These are phyloP conservation scores for Mirza zaza DNA, from an alignment of 2,113 vertebrate species.

Conservation along the genomic window DNA sequence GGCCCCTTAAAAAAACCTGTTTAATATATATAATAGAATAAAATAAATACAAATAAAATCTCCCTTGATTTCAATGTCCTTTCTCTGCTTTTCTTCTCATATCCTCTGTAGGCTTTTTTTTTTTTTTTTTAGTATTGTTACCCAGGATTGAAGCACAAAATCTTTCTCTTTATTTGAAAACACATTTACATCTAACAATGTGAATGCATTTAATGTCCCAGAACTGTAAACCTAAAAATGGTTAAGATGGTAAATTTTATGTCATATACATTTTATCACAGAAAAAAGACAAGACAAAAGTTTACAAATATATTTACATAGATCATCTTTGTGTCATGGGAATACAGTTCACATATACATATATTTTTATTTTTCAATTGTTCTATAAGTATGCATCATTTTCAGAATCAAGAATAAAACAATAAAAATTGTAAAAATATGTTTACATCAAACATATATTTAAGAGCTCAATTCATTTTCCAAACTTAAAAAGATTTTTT, in stretches of 20 bases:
- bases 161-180: neutral
- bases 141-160: neutral
- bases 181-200: too few species aligned
- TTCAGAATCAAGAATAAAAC: neutral
- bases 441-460: neutral
- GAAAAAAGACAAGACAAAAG: neutral
- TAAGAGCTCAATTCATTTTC: neutral
- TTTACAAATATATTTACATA: neutral
- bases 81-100: neutral
- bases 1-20: too few species aligned
- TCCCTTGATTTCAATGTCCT: neutral
- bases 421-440: neutral
- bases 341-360: neutral
- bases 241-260: neutral
- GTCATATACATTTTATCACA: neutral
- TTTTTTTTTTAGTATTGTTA: neutral
- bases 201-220: neutral
- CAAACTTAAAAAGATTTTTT: neutral
- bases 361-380: neutral
- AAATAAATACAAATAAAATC: neutral
- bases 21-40: neutral
- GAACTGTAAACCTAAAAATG: neutral
- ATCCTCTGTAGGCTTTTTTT: neutral
- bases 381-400: neutral
- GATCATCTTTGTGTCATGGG: neutral